These are phyloP conservation scores for Zeus faber DNA, from an alignment of 2,113 vertebrate species.

Conservation along the genomic window DNA sequence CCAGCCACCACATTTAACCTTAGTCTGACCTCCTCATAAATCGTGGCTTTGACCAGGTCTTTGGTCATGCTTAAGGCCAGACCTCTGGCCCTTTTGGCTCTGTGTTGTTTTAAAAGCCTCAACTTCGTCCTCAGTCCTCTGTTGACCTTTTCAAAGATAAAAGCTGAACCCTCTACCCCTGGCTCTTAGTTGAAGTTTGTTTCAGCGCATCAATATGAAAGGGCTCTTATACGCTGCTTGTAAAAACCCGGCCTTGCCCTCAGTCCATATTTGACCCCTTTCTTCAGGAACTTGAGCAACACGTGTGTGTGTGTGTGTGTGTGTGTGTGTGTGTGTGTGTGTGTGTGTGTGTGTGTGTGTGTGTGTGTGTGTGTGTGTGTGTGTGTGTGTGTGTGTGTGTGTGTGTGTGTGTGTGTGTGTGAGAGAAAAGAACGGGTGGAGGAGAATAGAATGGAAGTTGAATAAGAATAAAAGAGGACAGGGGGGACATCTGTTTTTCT, in stretches of 20 bases:
- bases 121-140: too few relatives aligned
- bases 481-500: background rate
- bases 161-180: slow-evolving; percentile 32
- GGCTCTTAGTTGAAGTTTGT: slow-evolving; percentile 36
- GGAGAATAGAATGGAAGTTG: slow-evolving; percentile 5
- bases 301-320: too few relatives aligned
- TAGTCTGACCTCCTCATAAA: slow-evolving; percentile 35
- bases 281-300: too few relatives aligned
- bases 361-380: background rate
- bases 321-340: slow-evolving; percentile 1
- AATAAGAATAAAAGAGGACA: slow-evolving; percentile 13
- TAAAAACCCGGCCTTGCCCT: too few relatives aligned
- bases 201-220: slow-evolving; percentile 47
- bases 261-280: too few relatives aligned
- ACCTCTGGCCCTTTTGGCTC: too few relatives aligned
- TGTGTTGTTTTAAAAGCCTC: too few relatives aligned
- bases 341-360: slow-evolving; percentile 4
- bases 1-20: slow-evolving; percentile 34
- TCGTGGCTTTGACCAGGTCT: too few relatives aligned
- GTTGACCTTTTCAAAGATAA: too few relatives aligned
- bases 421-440: background rate
- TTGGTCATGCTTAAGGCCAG: slow-evolving; percentile 24
- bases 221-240: too few relatives aligned
- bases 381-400: background rate
- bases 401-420: background rate